phyloP scores from a whole-genome alignment of 1,140 invertebrate species.

The Drosophila biarmipes region DNA sequence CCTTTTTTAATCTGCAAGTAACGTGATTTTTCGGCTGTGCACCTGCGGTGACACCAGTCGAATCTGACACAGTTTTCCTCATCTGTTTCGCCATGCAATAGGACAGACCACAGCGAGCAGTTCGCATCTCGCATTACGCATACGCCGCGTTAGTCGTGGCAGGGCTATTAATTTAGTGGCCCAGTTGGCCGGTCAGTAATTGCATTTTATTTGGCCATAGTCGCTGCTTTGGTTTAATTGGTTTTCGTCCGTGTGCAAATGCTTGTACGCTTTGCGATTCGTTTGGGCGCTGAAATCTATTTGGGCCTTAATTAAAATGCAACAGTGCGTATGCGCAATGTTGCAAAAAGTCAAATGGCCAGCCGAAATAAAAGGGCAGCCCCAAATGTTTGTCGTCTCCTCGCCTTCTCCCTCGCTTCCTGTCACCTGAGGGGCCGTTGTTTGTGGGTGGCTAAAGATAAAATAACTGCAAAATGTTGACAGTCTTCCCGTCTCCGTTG shows the following conservation, averaged over 20 bases:
- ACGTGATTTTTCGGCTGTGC: constrained; percentile 3
- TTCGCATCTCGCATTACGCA: constrained; percentile 65
- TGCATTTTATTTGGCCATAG: constrained; percentile 72
- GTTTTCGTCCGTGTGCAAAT: constrained; percentile 53
- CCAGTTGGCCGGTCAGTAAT: constrained; percentile 54
- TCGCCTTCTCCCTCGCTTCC: neutral
- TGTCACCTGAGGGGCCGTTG: constrained; percentile 26
- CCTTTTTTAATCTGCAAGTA: neutral
- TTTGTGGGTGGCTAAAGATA: constrained; percentile 42
- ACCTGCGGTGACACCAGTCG: neutral
- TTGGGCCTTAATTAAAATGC: constrained; percentile 75
- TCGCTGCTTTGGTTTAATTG: constrained; percentile 79
- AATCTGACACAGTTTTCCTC: constrained; percentile 24
- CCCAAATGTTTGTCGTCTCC: constrained; percentile 17
- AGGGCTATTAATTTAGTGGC: constrained; percentile 76
- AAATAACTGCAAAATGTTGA: constrained; percentile 81
- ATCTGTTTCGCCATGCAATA: constrained; percentile 10
- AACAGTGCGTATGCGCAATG: constrained; percentile 75
- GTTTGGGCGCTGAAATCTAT: constrained; percentile 67
- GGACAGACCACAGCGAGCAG: neutral
- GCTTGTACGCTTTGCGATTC: constrained; percentile 19
- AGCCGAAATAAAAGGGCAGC: constrained; percentile 43
- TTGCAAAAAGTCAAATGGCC: constrained; percentile 73
- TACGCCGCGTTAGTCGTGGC: constrained; percentile 53
- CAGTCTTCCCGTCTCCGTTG: constrained; percentile 28